phyloP scores from a whole-genome alignment of 92 coral and sea anemone genomes.

The Siderastrea radians region DNA sequence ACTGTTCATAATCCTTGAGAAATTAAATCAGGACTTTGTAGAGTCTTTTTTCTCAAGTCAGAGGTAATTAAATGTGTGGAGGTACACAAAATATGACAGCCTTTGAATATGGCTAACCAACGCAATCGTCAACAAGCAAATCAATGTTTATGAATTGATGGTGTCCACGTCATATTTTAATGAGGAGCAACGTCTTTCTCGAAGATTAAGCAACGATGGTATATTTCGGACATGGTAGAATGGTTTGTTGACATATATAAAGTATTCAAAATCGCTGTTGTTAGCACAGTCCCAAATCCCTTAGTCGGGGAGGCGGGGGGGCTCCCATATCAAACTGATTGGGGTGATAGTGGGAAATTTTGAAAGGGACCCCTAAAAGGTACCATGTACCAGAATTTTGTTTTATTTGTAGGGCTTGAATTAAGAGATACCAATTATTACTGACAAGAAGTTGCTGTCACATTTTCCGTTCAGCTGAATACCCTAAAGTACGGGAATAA shows the following conservation, averaged over 20 bases:
- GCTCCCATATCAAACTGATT: too few relatives aligned
- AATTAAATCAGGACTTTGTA: constrained; percentile 67
- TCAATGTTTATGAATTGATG: constrained; percentile 59
- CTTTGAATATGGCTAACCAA: constrained; percentile 26
- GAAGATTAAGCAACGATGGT: constrained; percentile 19
- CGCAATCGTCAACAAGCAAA: constrained; percentile 54
- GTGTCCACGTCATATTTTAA: constrained; percentile 43
- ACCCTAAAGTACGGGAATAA: too few relatives aligned
- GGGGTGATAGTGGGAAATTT: too few relatives aligned
- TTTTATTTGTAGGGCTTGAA: too few relatives aligned
- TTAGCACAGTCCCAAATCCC: too few relatives aligned
- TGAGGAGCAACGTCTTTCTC: constrained; percentile 42
- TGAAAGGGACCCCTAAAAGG: too few relatives aligned
- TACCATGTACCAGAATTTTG: too few relatives aligned
- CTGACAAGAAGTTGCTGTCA: too few relatives aligned
- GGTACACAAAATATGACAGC: constrained; percentile 76
- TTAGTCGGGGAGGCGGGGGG: too few relatives aligned
- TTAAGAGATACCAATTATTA: too few relatives aligned
- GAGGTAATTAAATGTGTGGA: constrained; percentile 69
- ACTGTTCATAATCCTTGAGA: constrained; percentile 43
- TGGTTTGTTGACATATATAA: constrained; percentile 23
- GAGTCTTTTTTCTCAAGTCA: constrained; percentile 73
- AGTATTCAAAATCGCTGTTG: too few relatives aligned
- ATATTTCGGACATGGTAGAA: constrained; percentile 40
- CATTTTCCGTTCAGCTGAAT: too few relatives aligned